Percentiles rank a stretch among this genome's conserved stretches.
These are phyloP conservation scores for Drosophila helvetica DNA, from an alignment of 2,888 invertebrate species.

Conservation along the genomic window DNA sequence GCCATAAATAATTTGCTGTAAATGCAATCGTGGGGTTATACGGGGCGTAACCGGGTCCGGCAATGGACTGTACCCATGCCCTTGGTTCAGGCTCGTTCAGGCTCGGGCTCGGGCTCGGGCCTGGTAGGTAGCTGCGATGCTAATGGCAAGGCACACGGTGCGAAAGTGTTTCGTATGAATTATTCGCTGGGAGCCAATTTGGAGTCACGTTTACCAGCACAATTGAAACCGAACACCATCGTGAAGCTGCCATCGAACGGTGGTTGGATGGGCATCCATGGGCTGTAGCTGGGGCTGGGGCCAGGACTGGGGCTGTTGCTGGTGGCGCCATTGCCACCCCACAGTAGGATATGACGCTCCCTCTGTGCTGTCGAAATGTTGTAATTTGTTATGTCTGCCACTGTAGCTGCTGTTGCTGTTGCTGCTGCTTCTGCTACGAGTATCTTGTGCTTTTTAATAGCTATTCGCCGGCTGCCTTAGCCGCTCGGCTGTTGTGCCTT, in stretches of 20 bases:
- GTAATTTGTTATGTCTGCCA: conserved; percentile 71
- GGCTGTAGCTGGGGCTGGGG: not conserved
- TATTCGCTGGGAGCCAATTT: conserved; percentile 77
- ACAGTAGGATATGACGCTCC: conserved; percentile 38
- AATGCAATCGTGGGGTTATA: conserved; percentile 77
- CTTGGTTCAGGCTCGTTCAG: not conserved
- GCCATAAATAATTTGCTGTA: conserved; percentile 80
- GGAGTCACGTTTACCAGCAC: conserved; percentile 79
- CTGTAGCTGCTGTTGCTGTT: conserved; percentile 24
- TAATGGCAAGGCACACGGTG: conserved; percentile 74
- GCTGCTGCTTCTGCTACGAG: conserved; percentile 10
- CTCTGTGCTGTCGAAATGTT: conserved; percentile 59
- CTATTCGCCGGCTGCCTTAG: conserved; percentile 68
- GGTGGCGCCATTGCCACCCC: conserved; percentile 8
- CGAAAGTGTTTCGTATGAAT: conserved; percentile 80
- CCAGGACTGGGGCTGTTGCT: not conserved
- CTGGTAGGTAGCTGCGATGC: conserved; percentile 51
- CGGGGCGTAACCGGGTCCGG: conserved; percentile 56
- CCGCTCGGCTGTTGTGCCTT: conserved; percentile 57
- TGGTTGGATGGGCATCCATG: no score
- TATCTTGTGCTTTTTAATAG: conserved; percentile 68
- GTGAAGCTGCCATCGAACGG: not conserved
- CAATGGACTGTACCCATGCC: not conserved
- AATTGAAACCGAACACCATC: conserved; percentile 66
- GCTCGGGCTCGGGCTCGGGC: not conserved